Base-by-base conservation (phyloP, 23 tunicate species). In the Trididemnum nubilum region DNA sequence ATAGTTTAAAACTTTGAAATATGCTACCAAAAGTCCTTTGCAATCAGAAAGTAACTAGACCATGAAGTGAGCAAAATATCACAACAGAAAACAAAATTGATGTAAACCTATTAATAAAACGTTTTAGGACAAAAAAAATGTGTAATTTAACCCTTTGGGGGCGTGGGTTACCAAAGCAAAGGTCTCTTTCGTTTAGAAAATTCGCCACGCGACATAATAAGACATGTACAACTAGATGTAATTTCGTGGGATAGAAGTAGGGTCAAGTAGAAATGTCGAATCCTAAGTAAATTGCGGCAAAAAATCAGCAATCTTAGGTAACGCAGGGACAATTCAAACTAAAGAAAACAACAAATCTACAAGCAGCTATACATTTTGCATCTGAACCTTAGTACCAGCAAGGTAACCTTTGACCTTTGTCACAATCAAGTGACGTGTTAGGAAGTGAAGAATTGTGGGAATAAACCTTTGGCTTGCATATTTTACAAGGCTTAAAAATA, bases 371-470 rank as follows among this genome's bases (percentile, higher is more conserved):
- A 44, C 54, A 44, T 9, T 44, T 7, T 44, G 54, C 54, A 44
- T 7, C 15, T 44, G 9, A 7, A 44, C 54, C 54, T 44, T 7
- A 67, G 38, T 30, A 67, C 25, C 12, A 67, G 7, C 7, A 30
- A 21, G 33, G 38, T 33, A n/a, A 67, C 74, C 74, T n/a, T 33
- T 67, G 74, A 67, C 74, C 12, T 67, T 67, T 67, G 74, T 33
- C 74, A 67, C 38, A 31, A 31, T 67, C 15, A 21, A 4, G 33
- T 33, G 37, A 67, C 74, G 74, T 67, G 7, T 7, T 4, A 67
- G 74, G 74, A 67, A 67, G 38, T 31, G 38, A 67, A 67, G 38
- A 67, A 21, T 67, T 32, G 74, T 67, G 74, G 38, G 74, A 67
- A 67, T 67, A 67, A 31, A 67, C n/a, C 12, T 33, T 61, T 61